Percentiles rank a stretch among this genome's conserved stretches.
phyloP scores from a whole-genome alignment of 2,888 invertebrate genomes.

The Acrocera orbiculus region DNA sequence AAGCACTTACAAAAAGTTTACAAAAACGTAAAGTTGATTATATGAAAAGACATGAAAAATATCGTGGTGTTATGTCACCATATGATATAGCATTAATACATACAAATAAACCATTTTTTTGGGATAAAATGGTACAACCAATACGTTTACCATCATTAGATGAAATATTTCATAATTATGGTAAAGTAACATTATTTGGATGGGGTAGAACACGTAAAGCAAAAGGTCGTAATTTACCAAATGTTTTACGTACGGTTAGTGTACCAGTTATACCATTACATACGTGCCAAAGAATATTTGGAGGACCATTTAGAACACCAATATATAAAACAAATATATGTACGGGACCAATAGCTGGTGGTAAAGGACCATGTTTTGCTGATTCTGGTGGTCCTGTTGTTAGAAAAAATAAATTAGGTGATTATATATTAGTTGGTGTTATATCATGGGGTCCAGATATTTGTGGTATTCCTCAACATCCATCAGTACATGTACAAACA shows the following conservation, averaged over 20 bases:
- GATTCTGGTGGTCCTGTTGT: constrained; percentile 28
- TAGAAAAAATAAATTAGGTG: constrained; percentile 14
- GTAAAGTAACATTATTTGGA: constrained; percentile 21
- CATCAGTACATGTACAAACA: constrained; percentile 34
- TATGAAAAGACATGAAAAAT: constrained; percentile 23
- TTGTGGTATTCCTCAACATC: constrained; percentile 29
- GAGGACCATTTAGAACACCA: constrained; percentile 12
- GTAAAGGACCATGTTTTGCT: constrained; percentile 26
- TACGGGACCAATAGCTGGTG: constrained; percentile 27
- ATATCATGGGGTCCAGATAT: constrained; percentile 36
- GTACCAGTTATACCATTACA: constrained; percentile 23
- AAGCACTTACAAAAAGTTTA: constrained; percentile 15
- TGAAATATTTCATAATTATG: constrained; percentile 19
- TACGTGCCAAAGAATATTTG: constrained; percentile 22
- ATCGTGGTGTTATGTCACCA: constrained; percentile 24
- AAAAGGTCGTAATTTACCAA: constrained; percentile 17
- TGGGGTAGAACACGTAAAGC: constrained; percentile 29
- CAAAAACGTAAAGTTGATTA: constrained; percentile 25
- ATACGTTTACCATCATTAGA: constrained; percentile 22
- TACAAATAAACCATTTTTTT: constrained; percentile 20
- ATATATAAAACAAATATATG: constrained; percentile 25
- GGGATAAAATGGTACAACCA: constrained; percentile 21
- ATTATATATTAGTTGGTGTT: constrained; percentile 28
- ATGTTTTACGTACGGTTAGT: constrained; percentile 21
- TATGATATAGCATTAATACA: constrained; percentile 28